Conservation (phyloP, 2,113 vertebrate species). For the Penelope pileata region DNA sequence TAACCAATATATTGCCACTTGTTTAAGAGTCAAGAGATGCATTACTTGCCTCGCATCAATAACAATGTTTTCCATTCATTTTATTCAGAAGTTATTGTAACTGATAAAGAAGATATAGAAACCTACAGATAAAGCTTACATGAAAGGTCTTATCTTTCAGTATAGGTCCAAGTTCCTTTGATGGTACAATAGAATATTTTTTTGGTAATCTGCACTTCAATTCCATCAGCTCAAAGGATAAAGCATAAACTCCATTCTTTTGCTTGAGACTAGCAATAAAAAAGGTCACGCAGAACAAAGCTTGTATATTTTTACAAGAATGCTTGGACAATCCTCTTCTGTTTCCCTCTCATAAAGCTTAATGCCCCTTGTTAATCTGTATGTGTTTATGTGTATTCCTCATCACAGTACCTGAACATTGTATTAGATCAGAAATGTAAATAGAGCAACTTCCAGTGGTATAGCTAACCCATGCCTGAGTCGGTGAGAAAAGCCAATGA, state of each 20-base stretch:
- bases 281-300: slow-evolving; percentile 3
- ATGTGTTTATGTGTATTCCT: background rate
- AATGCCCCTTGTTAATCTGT: background rate
- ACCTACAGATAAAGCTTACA: background rate
- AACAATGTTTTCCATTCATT: slow-evolving; percentile 1
- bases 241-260: background rate
- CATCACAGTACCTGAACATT: background rate
- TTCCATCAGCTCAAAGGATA: background rate
- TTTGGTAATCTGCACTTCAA: slow-evolving; percentile 13
- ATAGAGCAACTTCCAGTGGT: background rate
- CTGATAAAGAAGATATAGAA: slow-evolving; percentile 25
- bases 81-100: slow-evolving; percentile 19
- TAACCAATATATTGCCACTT: background rate
- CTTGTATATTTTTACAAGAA: background rate
- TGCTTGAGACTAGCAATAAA: slow-evolving; percentile 3
- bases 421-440: slow-evolving; percentile 20
- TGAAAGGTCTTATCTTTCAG: slow-evolving; percentile 32
- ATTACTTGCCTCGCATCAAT: background rate
- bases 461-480: background rate
- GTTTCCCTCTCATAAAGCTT: slow-evolving; percentile 15
- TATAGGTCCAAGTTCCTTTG: background rate
- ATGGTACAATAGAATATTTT: background rate
- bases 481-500: background rate
- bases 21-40: background rate
- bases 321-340: background rate